Conservation (phyloP, 2,888 invertebrate genomes). For the Hyles lineata region DNA sequence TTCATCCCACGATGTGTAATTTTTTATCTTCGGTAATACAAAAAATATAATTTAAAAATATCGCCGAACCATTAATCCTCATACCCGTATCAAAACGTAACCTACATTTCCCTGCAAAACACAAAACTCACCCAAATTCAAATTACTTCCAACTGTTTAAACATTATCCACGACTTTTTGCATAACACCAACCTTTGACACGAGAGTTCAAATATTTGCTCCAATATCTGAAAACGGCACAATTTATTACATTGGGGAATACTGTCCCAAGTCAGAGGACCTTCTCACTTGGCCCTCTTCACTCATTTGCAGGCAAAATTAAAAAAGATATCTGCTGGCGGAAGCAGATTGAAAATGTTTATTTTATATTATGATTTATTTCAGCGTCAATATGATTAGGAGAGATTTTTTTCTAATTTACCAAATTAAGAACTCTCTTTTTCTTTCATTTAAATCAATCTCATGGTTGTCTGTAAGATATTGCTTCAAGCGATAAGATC, state of each 20-base stretch:
- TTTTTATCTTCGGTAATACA: no score
- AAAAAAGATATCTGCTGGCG: background rate
- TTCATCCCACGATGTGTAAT: no score
- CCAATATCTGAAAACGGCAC: no score
- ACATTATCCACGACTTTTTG: background rate
- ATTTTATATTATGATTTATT: background rate
- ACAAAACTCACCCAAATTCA: background rate
- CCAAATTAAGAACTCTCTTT: no score
- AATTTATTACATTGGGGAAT: conserved; percentile 9
- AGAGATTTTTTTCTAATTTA: background rate
- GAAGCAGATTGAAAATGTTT: background rate
- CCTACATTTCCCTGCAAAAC: no score
- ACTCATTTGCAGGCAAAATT: background rate
- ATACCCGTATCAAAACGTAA: no score
- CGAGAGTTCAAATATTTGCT: conserved; percentile 14
- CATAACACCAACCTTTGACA: background rate
- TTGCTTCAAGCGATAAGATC: no score
- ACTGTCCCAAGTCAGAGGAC: background rate
- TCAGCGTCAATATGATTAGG: background rate
- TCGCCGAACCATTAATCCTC: no score
- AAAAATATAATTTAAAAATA: no score
- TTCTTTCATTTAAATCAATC: no score
- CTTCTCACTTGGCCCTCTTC: background rate
- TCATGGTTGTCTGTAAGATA: no score
- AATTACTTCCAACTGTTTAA: conserved; percentile 3